phyloP scores from a whole-genome alignment of 1,140 invertebrate species.

The Frieseomelitta varia region DNA sequence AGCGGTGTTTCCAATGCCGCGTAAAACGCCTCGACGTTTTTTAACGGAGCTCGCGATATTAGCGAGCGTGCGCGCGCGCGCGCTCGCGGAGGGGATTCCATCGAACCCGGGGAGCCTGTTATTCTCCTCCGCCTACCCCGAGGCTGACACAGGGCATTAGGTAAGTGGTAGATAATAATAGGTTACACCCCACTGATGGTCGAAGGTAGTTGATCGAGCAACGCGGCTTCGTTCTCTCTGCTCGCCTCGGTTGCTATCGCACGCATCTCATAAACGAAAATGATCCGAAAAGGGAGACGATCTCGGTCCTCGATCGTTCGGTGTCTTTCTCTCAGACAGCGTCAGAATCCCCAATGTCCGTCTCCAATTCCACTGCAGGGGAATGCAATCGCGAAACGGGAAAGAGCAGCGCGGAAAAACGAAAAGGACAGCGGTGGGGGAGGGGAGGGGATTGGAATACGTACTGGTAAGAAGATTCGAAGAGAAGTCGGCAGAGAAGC shows the following conservation, averaged over 20 bases:
- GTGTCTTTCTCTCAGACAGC: neutral
- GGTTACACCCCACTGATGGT: slow-evolving; percentile 81
- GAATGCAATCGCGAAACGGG: neutral
- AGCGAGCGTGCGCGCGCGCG: slow-evolving; percentile 16
- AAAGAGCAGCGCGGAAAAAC: neutral
- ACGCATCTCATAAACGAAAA: slow-evolving; percentile 61
- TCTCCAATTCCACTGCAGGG: neutral
- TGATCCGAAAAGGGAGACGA: neutral
- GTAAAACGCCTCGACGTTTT: slow-evolving; percentile 13
- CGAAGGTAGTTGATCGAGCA: slow-evolving; percentile 76
- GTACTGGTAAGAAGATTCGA: slow-evolving; percentile 21
- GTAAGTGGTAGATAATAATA: slow-evolving; percentile 82
- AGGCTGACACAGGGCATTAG: slow-evolving; percentile 80
- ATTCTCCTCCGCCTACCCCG: slow-evolving; percentile 73
- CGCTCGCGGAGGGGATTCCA: slow-evolving; percentile 68
- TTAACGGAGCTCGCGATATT: slow-evolving; percentile 60
- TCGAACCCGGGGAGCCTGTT: slow-evolving; percentile 70
- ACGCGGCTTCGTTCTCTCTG: slow-evolving; percentile 58
- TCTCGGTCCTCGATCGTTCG: neutral
- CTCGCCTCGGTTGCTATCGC: slow-evolving; percentile 39
- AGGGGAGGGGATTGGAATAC: neutral
- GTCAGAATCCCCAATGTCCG: too few species aligned
- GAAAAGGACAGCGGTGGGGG: slow-evolving; percentile 18
- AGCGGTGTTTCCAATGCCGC: neutral
- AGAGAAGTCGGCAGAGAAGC: neutral